Evolutionary conservation across 2,888 invertebrate species (phyloP), one percentile per base, ranked within the genome.

Genomic region (Xylota sylvarum): DNA sequence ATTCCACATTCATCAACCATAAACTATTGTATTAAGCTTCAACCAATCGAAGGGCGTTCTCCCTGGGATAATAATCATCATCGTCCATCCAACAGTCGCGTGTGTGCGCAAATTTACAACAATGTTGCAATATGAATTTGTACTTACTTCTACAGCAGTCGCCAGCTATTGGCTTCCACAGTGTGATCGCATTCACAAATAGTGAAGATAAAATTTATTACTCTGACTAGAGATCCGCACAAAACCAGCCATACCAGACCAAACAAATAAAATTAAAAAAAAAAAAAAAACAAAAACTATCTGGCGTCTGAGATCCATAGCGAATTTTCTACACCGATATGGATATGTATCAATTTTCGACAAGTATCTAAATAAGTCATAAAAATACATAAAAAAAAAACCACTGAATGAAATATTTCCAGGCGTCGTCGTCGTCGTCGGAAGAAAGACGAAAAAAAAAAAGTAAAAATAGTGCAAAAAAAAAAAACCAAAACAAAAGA

Each of bases 1-100:
- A 60, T 67, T 73, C 52, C 30, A 58, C 73, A 43, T 85, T 85
- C 85, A 85, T 85, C 85, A 85, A 43, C 76, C 70, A 85, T 85
- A 77, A 81, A 77, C 76, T 76, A 50, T 81, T 76, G 50, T 67
- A 65, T 52, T 78, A 70, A 70, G 77, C 56, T 67, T 78, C 48
- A 56, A 40, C 58, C 64, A 72, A 79, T 79, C 48, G 27, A 67
- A 58, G 60, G 80, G 80, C 73, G 79, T 72, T 32, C 37, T 30
- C 52, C 32, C 40, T 30, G 14, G 12, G 67, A 84, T 74, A 74
- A 43, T 58, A 55, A 46, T 70, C 70, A 62, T 12, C 35, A 9
- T 70, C 40, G 17, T n/a, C n/a, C 37, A 32, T 23, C 12, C 19
- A 50, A 12, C 7, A 19, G 37, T 77, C 76, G 70, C 72, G 55